Evolutionary conservation across 2,797 vertebrate species (phyloP).

Genomic region (Siniperca obscura): DNA sequence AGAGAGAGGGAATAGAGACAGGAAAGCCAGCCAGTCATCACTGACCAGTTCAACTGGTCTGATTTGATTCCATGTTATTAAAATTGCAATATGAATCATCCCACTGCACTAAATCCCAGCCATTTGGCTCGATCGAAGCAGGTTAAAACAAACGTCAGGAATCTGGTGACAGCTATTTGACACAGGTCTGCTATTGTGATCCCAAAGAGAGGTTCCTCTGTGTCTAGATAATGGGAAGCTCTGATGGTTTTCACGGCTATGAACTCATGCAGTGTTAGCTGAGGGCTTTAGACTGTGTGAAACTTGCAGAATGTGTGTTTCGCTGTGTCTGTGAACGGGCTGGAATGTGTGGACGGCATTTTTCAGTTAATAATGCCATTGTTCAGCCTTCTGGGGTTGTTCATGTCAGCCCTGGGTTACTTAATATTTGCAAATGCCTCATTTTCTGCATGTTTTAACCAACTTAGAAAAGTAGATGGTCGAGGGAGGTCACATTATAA

Average conservation of each 20-base stretch:
- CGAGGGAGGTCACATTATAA: conserved; percentile 3
- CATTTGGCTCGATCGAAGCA: conserved; percentile 21
- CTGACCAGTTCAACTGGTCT: conserved; percentile 13
- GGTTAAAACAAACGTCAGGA: conserved; percentile 53
- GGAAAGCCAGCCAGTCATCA: conserved; percentile 34
- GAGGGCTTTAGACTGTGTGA: conserved; percentile 69
- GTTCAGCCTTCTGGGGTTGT: conserved; percentile 32
- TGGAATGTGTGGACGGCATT: conserved; percentile 54
- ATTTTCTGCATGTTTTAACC: conserved; percentile 27
- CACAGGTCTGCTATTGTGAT: conserved; percentile 62
- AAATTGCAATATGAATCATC: conserved; percentile 1
- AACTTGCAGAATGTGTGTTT: conserved; percentile 60
- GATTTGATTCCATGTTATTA: background rate
- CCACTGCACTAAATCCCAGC: background rate
- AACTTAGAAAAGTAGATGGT: conserved; percentile 26
- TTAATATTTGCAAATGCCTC: conserved; percentile 41
- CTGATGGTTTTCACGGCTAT: conserved; percentile 63
- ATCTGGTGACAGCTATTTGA: conserved; percentile 55
- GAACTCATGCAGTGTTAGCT: conserved; percentile 53
- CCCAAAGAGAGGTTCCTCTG: conserved; percentile 54
- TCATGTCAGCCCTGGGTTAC: conserved; percentile 12
- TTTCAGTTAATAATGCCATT: conserved; percentile 41
- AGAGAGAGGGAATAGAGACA: background rate
- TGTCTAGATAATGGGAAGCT: conserved; percentile 55
- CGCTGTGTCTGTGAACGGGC: conserved; percentile 36